Evolutionary conservation across 2,797 vertebrate species (phyloP), one percentile per base, ranked within the genome.

Genomic region (Serranus cabrilla): DNA sequence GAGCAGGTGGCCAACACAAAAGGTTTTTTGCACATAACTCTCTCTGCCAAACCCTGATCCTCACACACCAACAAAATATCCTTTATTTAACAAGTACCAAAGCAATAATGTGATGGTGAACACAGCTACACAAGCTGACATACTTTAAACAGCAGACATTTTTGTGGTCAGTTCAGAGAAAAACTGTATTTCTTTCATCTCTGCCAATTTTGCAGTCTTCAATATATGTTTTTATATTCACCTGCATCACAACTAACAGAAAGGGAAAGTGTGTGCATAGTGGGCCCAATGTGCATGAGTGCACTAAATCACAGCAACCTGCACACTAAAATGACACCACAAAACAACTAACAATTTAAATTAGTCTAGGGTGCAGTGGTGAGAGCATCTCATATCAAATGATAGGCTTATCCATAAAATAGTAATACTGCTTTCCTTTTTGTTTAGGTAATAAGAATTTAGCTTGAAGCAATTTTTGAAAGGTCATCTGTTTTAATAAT

Each of bases 1-100:
- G 10, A 71, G 55, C 68, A 78, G 78, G 73, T 80, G 60, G 65
- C 47, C 65, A 74, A 60, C 43, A 70, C 21, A 63, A 69, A 72
- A 21, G 0, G 13, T 64, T 46, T 55, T 61, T 21, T n/a, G 23
- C 37, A 65, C 39, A 51, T 49, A 27, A 0, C 37, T 51, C 2
- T 54, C 27, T 43, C 47, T 54, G 51, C 34, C 66, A 74, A 67
- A 80, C 71, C 11, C 27, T 71, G 34, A 18, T 40, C 25, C 42
- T 57, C 8, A 57, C 23, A 56, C 55, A 43, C 31, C 23, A 75
- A 55, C 27, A 71, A 52, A 59, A 16, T 11, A 1, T 47, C 5
- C 20, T 61, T 14, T 23, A 27, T 49, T 81, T 25, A 49, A n/a
- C 16, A 61, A 66, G 40, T 7, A 46, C 16, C 12, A 61, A 78